Evolutionary conservation across 2,888 invertebrate genomes (phyloP), one percentile per base, ranked within the genome.

Genomic region (Magallana nippona): DNA sequence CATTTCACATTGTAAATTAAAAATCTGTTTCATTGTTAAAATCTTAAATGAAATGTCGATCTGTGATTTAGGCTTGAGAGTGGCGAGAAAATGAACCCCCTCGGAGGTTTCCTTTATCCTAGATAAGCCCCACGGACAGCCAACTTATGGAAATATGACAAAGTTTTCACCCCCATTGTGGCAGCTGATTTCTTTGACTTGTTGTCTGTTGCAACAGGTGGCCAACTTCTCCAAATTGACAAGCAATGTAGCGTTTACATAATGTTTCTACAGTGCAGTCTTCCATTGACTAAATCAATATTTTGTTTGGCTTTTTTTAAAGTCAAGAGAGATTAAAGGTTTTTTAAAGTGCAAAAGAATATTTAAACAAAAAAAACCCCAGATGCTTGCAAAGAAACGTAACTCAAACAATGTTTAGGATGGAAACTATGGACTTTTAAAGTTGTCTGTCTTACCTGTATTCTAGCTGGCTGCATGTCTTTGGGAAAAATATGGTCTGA

Each of bases 11-110:
- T 71, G 71, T 27, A 27, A 71, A 71, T 71, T 32, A 71, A 22
- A 71, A 71, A 71, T 71, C 27, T 71, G 71, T 71, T 71, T 71
- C 71, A 71, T 71, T 71, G 71, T 71, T 71, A 71, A 71, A 71
- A 71, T 44, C 32, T 27, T 32, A 32, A 71, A 71, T 71, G 71
- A 71, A 71, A 71, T 71, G 27, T 27, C 71, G 22, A 71, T 27
- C 71, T 27, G 71, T 71, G 71, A 71, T 71, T 71, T 71, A 71
- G 71, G 19, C 32, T 22, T 27, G 71, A 71, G 22, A 71, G 71
- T 22, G 22, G 71, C n/a, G 71, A 27, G 71, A 71, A 71, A 27
- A 71, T 71, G 71, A 71, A 71, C 71, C 71, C 71, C 71, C 71
- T 71, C 27, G 10, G 22, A 71, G 71, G 15, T 71, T 71, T 71